Evolutionary conservation across 2,113 vertebrate genomes (phyloP), one percentile per base, ranked within the genome.

Genomic region (Larimichthys polyactis): DNA sequence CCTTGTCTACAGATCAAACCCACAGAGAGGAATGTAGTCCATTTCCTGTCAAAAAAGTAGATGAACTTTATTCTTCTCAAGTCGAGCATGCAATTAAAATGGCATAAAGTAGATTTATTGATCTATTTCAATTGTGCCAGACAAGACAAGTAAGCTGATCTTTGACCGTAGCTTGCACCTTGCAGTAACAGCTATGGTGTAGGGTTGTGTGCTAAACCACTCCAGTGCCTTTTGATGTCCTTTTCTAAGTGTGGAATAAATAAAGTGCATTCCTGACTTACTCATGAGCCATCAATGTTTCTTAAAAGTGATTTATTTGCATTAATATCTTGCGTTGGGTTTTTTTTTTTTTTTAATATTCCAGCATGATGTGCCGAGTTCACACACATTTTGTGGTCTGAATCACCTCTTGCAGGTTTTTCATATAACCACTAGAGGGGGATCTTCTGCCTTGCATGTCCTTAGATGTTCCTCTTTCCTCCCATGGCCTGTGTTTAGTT

Each of bases 191-290:
- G 72, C 79, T 75, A 15, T 81, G 70, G 89, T 79, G 75, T 90
- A 65, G 65, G 82, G 87, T 86, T 90, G 72, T 81, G 86, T 93
- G 86, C 88, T 91, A 87, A 90, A 91, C 91, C 88, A 90, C 90
- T 90, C 89, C 87, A 93, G 94, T 94, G 94, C 94, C 94, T 94
- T 94, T 84, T 86, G 85, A 91, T 89, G 85, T 93, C 82, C 65
- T 92, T 94, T 94, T 92, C 77, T 91, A 94, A 91, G 90, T 91
- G 90, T 94, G 93, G 84, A 91, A 93, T 91, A 91, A 94, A 94
- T 92, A 93, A 94, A 93, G 81, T 91, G 91, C 92, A 93, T 94
- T 94, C 92, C 91, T 89, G 85, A 93, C 88, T 83, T 83, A 90
- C 73, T 19, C 17, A 22, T 70, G 58, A 59, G 40, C 12, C 19